Base-by-base conservation (phyloP, 2,888 invertebrate species). In the Cryptus armator region DNA sequence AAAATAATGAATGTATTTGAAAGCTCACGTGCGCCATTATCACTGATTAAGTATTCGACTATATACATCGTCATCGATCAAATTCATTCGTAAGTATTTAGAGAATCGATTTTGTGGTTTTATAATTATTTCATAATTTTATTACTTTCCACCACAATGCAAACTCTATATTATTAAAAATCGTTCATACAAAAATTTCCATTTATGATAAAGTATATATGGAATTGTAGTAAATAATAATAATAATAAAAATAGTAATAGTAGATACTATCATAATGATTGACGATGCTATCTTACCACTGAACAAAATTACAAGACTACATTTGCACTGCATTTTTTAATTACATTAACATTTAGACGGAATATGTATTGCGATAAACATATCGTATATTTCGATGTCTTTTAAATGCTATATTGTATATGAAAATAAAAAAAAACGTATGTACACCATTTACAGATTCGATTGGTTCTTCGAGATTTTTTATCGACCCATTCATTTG, bases 391-490 rank as follows among this genome's bases (percentile, higher is more conserved):
- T 79, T 83, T 83, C 79, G 83, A 83, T 79, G 83, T 83, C 74
- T 83, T 83, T 78, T 68, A 79, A 79, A 79, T 75, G 79, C 32
- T 75, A 83, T 79, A 79, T 83, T 83, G 70, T 83, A 83, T 64
- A 79, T 83, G 83, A 83, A 83, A 83, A 78, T 83, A 37, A 37
- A 37, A 37, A 83, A 83, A 83, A 72, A 83, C 77, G 78, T 83
- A 83, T 83, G 78, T 83, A 83, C 83, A 78, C 78, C 77, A 83
- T 29, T 62, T 67, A 51, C 14, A 51, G 37, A 7, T 37, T 16
- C 43, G 19, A 16, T 12, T 53, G 10, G 12, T 24, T 12, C 6
- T 24, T 14, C 46, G 2, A 2, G 53, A 14, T 24, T 24, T 24
- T 24, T 24, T 16, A n/a, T 67, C 12, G 4, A 24, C 24, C 24